phyloP scores from a whole-genome alignment of 1,140 invertebrate species.

The Cataglyphis hispanica region DNA sequence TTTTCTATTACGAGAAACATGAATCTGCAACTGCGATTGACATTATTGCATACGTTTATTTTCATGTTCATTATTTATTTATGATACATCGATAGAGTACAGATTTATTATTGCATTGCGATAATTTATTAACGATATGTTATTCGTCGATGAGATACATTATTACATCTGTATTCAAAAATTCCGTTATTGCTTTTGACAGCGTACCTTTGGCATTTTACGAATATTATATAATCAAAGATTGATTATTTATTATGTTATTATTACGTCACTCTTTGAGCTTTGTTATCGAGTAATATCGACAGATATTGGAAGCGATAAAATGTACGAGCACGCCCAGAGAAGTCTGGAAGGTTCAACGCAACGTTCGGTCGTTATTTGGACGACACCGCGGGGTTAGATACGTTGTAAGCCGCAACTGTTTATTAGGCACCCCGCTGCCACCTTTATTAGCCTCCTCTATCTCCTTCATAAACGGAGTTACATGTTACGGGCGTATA shows the following conservation, averaged over 20 bases:
- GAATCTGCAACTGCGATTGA: background rate
- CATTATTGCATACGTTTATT: background rate
- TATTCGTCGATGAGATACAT: background rate
- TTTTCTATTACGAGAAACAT: background rate
- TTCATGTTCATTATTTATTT: slow-evolving; percentile 25
- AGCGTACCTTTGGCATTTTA: background rate
- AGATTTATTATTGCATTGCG: slow-evolving; percentile 27
- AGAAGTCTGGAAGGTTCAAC: slow-evolving; percentile 3
- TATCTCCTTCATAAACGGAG: slow-evolving; percentile 71
- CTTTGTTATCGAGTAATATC: slow-evolving; percentile 39
- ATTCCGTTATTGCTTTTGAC: slow-evolving; percentile 48
- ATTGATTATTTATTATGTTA: slow-evolving; percentile 36
- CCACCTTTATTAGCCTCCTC: slow-evolving; percentile 80
- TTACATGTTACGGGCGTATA: slow-evolving; percentile 43
- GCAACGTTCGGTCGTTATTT: slow-evolving; percentile 17
- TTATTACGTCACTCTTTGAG: slow-evolving; percentile 34
- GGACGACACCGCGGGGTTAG: slow-evolving; percentile 26
- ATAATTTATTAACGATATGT: slow-evolving; percentile 29
- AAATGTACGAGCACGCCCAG: background rate
- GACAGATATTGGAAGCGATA: slow-evolving; percentile 23
- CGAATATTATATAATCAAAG: background rate
- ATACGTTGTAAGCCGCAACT: slow-evolving; percentile 66
- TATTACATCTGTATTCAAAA: slow-evolving; percentile 5
- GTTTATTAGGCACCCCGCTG: slow-evolving; percentile 81
- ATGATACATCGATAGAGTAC: background rate